phyloP scores from a whole-genome alignment of 1,140 invertebrate genomes.

The Aricia agestis region DNA sequence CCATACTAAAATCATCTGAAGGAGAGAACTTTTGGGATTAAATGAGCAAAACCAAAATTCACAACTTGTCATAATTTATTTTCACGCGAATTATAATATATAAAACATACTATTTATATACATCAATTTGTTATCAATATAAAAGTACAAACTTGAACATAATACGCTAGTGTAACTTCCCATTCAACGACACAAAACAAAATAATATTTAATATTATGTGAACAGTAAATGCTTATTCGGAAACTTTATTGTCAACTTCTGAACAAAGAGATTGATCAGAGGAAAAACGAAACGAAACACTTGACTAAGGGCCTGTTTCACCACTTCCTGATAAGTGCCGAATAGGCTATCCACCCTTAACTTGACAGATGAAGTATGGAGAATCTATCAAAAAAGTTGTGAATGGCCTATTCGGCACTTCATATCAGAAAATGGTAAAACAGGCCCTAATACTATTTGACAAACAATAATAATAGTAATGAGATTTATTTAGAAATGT shows the following conservation, averaged over 20 bases:
- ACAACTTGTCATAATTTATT: constrained; percentile 63
- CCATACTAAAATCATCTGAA: constrained; percentile 46
- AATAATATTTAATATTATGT: constrained; percentile 17
- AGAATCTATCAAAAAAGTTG: too few species aligned
- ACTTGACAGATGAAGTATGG: too few species aligned
- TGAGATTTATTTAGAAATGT: not conserved
- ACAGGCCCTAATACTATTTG: constrained; percentile 7
- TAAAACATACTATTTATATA: constrained; percentile 55
- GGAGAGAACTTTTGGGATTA: constrained; percentile 64
- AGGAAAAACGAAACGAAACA: constrained; percentile 26
- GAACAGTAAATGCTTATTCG: constrained; percentile 32
- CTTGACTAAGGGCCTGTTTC: too few species aligned
- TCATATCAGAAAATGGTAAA: too few species aligned
- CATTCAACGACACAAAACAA: constrained; percentile 29
- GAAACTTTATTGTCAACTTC: constrained; percentile 33
- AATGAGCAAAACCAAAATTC: constrained; percentile 44
- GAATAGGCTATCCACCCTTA: too few species aligned
- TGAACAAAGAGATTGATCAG: constrained; percentile 25
- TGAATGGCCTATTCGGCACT: too few species aligned
- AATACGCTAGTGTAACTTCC: constrained; percentile 36
- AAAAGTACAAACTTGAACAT: constrained; percentile 64
- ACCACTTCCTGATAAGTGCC: too few species aligned
- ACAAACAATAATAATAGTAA: not conserved
- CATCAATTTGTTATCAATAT: constrained; percentile 51
- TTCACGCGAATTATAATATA: constrained; percentile 56